Conservation (phyloP, 2,113 vertebrate genomes). For the Megaptera novaeangliae region DNA sequence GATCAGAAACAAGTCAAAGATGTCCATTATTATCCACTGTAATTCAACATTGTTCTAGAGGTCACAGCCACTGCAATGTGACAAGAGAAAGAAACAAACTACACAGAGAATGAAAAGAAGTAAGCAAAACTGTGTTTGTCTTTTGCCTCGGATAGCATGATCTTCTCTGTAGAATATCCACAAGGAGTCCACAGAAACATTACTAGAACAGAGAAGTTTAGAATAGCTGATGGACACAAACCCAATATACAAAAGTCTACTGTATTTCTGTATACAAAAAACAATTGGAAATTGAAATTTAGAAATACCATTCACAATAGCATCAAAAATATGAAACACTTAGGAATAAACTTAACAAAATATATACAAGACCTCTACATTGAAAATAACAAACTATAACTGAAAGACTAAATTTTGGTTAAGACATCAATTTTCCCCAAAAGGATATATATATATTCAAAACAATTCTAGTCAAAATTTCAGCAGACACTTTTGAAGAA, state of each 20-base stretch:
- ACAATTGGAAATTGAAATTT: neutral
- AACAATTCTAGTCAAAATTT: neutral
- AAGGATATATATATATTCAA: neutral
- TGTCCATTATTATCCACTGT: neutral
- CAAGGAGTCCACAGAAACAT: neutral
- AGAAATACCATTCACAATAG: neutral
- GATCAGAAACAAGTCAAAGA: neutral
- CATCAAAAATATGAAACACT: neutral
- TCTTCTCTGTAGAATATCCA: neutral
- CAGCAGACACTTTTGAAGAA: neutral
- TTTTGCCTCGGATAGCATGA: neutral
- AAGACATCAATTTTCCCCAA: neutral
- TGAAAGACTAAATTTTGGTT: neutral
- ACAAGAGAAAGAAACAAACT: neutral
- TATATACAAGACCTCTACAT: neutral
- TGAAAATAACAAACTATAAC: neutral
- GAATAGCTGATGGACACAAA: neutral
- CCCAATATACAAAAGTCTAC: neutral
- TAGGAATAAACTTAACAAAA: neutral
- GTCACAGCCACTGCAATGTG: neutral
- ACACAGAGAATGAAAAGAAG: neutral
- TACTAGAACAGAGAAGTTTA: neutral
- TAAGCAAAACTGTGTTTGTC: neutral
- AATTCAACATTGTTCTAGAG: neutral
- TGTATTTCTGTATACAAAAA: neutral